Base-by-base conservation (phyloP, 2,113 vertebrate species). In the Pao palembangensis region DNA sequence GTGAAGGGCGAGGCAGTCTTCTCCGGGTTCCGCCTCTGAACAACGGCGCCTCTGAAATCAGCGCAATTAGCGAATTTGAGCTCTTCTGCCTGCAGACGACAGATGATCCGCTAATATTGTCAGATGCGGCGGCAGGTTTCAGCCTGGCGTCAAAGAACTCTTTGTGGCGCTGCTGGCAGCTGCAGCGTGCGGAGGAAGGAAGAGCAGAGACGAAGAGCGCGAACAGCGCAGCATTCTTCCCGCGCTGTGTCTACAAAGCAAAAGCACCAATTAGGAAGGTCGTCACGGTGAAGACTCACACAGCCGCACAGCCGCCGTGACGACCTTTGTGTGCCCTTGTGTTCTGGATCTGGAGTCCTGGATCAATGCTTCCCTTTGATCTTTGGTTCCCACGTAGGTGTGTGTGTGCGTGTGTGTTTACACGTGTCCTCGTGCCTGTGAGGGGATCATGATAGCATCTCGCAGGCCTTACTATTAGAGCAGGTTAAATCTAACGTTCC, bases 341-440 rank as follows among this genome's bases (percentile, higher is more conserved):
- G 7, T 48, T 72, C 49, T 62, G 41, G 67, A 82, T 85, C 77
- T 80, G 73, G 10, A 83, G 58, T 14, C 41, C 12, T 67, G 71
- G 81, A 85, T 81, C 83, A 70, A 76, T 83, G 78, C 75, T 76
- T 81, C 75, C 80, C 81, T 87, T 84, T 85, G 80, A 87, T 83
- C 77, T 44, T 49, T 55, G 55, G 61, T 78, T 61, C 61, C 41
- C 49, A 56, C 71, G 61, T 67, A 61, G n/a, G 51, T 56, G 41
- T 50, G 74, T 57, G 64, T 58, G 54, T 58, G 55, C 51, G 50
- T 42, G 53, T 48, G 56, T 51, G 51, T 57, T 48, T 46, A 51
- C 50, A 50, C 25, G 61, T 63, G 54, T 62, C 25, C 53, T 17
- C 31, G 15, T 18, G 53, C 64, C 83, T 75, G 61, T 25, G 25